A percentile compares a stretch with the other conserved stretches of the same genome.
These are phyloP conservation scores for Melanostigma gelatinosum DNA, from an alignment of 2,113 vertebrate species.

Conservation along the genomic window DNA sequence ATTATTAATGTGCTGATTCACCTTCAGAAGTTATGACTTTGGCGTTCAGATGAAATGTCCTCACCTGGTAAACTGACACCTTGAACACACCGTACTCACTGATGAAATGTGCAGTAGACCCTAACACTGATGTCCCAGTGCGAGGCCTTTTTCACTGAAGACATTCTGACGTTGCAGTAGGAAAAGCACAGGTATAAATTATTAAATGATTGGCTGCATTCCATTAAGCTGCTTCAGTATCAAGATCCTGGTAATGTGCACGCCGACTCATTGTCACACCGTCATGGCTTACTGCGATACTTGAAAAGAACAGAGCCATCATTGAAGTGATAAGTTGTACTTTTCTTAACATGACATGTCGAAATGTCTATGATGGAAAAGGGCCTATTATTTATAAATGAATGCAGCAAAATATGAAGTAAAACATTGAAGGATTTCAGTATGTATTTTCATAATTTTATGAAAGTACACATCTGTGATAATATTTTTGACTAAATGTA, in stretches of 20 bases:
- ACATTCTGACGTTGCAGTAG: background rate
- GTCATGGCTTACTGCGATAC: background rate
- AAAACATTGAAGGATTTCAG: background rate
- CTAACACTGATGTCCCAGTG: background rate
- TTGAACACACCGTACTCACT: background rate
- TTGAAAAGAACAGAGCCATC: background rate
- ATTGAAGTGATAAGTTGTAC: background rate
- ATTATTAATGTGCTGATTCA: background rate
- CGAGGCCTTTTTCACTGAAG: background rate
- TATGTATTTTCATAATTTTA: slow-evolving; percentile 14
- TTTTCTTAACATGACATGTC: background rate
- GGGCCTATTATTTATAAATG: background rate
- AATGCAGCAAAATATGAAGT: background rate
- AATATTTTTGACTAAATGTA: background rate
- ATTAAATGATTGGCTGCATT: slow-evolving; percentile 17
- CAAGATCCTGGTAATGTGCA: slow-evolving; percentile 1
- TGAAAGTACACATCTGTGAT: background rate
- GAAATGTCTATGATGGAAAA: slow-evolving; percentile 1
- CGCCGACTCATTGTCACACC: background rate
- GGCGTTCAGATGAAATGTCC: background rate
- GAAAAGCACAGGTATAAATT: slow-evolving; percentile 26
- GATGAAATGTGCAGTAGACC: background rate
- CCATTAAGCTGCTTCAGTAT: slow-evolving; percentile 19
- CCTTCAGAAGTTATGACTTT: background rate
- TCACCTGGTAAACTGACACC: background rate